Evolutionary conservation across 1,140 invertebrate genomes (phyloP), one percentile per base, ranked within the genome.

Genomic region (Drosophila sp.): DNA sequence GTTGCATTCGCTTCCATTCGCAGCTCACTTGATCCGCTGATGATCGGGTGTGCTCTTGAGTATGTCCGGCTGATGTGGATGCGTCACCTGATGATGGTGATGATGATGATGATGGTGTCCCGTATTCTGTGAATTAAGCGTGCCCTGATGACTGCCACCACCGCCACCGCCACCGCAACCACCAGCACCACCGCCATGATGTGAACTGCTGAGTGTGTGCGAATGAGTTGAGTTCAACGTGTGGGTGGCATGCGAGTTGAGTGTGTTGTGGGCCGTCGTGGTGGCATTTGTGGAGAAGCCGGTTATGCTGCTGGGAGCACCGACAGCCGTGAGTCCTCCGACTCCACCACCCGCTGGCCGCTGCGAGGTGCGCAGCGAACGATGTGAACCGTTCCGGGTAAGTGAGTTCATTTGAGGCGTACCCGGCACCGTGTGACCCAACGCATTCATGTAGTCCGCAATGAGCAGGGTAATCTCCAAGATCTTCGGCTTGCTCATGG

Each of bases 391-490:
- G 83, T 95, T 95, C n/a, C 96, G 93, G 3, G 96, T 96, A 9
- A 97, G 92, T 0, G 96, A 96, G 76, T 96, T 96, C 93, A 96
- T 95, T 78, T 96, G 94, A 0, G 96, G 96, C 0, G 96, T 97
- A 5, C 95, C 96, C 0, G 95, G 94, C 69, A 94, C 92, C 16
- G 94, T 94, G 58, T 95, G 94, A 2, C 95, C 95, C 67, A 97
- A 89, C 0, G 97, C 96, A 92, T 99, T 99, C 95, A 98, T 98
- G 91, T 98, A 99, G 92, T 98, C 97, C 11, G 98, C 97, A 89
- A 98, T 98, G 21, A 99, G 93, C 54, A 98, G 93, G 0, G 97
- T 99, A 72, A 98, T 94, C 93, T 99, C 97, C 59, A 97, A 91
- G 29, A 92, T 92, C 58, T 98, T 98, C 50, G 96, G 96, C 93